phyloP scores from a whole-genome alignment of 2,797 vertebrate genomes.

The Esox masquinongy region DNA sequence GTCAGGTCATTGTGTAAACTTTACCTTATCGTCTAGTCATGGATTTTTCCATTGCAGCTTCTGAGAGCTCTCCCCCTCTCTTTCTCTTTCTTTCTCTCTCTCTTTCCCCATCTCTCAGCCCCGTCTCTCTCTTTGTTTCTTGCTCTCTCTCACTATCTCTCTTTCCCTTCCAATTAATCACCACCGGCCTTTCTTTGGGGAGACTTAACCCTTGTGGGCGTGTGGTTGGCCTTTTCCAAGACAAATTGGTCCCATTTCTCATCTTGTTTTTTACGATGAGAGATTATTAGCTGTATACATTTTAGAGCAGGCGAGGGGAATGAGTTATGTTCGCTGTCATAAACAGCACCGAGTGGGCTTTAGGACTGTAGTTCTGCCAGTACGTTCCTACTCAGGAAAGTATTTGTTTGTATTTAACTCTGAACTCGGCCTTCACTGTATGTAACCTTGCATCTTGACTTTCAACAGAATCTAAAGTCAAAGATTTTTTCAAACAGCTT shows the following conservation, averaged over 20 bases:
- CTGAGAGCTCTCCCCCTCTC: background rate
- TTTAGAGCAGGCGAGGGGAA: slow-evolving; percentile 18
- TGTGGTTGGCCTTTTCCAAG: slow-evolving; percentile 26
- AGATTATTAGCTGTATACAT: slow-evolving; percentile 25
- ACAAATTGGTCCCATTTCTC: slow-evolving; percentile 24
- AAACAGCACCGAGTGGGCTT: slow-evolving; percentile 13
- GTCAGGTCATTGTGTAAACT: slow-evolving; percentile 21
- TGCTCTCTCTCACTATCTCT: background rate
- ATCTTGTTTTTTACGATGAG: slow-evolving; percentile 24
- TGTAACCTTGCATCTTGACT: background rate
- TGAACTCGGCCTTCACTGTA: slow-evolving; percentile 10
- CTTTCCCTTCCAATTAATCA: slow-evolving; percentile 16
- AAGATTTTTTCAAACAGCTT: background rate
- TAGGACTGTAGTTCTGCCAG: slow-evolving; percentile 37
- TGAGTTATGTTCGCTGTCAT: slow-evolving; percentile 33
- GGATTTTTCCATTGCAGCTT: slow-evolving; percentile 19
- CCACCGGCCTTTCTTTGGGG: background rate
- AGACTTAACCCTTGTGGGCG: slow-evolving; percentile 12
- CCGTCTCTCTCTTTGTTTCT: background rate
- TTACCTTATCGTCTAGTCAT: slow-evolving; percentile 14
- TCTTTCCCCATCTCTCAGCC: slow-evolving; percentile 4
- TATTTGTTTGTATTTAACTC: slow-evolving; percentile 33
- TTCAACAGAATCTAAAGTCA: background rate
- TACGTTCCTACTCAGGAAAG: slow-evolving; percentile 28
- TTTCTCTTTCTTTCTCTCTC: background rate